A percentile compares a stretch with the other conserved stretches of the same genome.
These are phyloP conservation scores for Gallinago stenura DNA, from an alignment of 2,797 vertebrate species.

Conservation along the genomic window DNA sequence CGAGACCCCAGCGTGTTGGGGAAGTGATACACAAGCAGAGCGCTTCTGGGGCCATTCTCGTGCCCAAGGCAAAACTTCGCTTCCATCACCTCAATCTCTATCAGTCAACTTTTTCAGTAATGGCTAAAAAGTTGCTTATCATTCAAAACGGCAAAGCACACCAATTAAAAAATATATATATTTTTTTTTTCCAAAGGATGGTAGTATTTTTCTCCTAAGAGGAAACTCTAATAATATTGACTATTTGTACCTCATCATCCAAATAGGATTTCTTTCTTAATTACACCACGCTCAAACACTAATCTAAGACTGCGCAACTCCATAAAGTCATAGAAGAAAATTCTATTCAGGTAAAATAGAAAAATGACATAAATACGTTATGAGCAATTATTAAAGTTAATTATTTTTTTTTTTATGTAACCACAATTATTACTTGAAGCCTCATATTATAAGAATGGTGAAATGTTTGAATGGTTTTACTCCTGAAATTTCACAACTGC, in stretches of 20 bases:
- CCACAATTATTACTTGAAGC: background rate
- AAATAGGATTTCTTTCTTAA: background rate
- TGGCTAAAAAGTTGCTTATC: background rate
- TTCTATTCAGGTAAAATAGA: background rate
- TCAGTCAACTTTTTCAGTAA: background rate
- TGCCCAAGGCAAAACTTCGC: background rate
- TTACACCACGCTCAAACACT: fast-evolving
- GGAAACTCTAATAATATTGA: background rate
- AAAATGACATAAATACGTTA: background rate
- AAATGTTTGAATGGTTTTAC: background rate
- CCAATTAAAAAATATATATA: background rate
- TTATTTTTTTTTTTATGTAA: background rate
- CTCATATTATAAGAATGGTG: background rate
- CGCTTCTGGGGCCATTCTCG: background rate
- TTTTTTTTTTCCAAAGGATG: background rate
- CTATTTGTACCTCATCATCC: background rate
- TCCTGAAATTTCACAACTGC: background rate
- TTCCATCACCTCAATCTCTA: background rate
- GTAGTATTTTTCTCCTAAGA: background rate
- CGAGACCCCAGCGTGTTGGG: background rate
- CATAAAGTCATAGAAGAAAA: background rate
- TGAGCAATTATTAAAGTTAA: background rate
- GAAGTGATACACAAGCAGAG: background rate
- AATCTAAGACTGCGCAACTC: background rate
- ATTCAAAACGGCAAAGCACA: background rate